Conservation (phyloP, 2,888 invertebrate species). For the Timema cristinae region DNA sequence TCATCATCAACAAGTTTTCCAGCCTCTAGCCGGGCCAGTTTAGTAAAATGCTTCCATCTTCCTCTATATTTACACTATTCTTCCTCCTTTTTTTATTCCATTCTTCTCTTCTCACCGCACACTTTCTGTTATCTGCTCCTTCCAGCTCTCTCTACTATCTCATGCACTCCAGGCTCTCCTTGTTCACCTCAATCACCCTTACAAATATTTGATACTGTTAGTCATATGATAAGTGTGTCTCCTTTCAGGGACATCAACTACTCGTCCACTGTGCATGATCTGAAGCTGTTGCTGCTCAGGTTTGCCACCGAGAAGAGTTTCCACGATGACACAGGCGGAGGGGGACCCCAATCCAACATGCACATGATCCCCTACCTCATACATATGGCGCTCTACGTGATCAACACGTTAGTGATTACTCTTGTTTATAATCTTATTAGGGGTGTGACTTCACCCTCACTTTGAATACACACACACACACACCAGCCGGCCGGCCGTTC, state of each 20-base stretch:
- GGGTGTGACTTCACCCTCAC: background rate
- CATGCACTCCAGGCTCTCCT: too few relatives aligned
- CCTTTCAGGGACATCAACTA: slow-evolving; percentile 67
- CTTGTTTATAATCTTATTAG: too few relatives aligned
- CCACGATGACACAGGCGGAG: slow-evolving; percentile 96
- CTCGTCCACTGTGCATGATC: slow-evolving; percentile 82
- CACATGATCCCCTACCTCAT: slow-evolving; percentile 91
- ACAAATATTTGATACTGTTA: background rate
- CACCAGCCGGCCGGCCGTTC: too few relatives aligned
- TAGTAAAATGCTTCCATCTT: too few relatives aligned
- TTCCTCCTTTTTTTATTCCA: too few relatives aligned
- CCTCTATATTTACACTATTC: too few relatives aligned
- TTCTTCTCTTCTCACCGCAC: too few relatives aligned
- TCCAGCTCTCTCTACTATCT: too few relatives aligned
- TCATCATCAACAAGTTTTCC: too few relatives aligned
- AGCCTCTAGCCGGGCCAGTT: too few relatives aligned
- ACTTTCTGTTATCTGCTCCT: too few relatives aligned
- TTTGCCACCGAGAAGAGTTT: slow-evolving; percentile 94
- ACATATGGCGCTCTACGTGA: slow-evolving; percentile 91
- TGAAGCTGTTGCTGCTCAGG: slow-evolving; percentile 81
- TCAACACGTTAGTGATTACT: slow-evolving; percentile 61
- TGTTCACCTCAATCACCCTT: background rate
- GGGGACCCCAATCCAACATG: slow-evolving; percentile 95
- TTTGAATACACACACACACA: too few relatives aligned
- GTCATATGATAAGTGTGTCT: background rate